phyloP scores from a whole-genome alignment of 2,113 vertebrate genomes.

The Chaetura pelagica region DNA sequence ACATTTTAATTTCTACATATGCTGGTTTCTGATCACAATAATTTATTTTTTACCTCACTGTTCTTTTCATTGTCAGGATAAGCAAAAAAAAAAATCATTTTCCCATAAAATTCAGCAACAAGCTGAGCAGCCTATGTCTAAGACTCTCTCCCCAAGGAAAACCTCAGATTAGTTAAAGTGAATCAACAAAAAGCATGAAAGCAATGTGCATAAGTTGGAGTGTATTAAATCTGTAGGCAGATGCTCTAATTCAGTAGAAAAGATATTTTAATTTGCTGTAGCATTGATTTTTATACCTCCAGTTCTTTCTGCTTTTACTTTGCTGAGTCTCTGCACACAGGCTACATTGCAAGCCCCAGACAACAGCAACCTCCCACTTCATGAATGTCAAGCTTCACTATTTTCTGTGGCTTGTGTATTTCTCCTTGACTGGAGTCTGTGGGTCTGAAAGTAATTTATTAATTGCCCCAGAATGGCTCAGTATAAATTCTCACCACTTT shows the following conservation, averaged over 20 bases:
- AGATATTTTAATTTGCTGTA: neutral
- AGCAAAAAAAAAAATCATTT: neutral
- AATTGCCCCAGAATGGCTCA: neutral
- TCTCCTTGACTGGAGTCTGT: neutral
- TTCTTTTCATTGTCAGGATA: neutral
- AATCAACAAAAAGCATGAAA: neutral
- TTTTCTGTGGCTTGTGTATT: neutral
- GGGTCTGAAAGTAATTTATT: neutral
- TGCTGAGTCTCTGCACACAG: neutral
- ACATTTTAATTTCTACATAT: neutral
- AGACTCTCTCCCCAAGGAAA: neutral
- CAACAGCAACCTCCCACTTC: neutral
- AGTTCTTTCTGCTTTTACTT: neutral
- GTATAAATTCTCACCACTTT: neutral
- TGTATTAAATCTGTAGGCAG: neutral
- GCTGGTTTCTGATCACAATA: neutral
- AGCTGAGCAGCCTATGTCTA: neutral
- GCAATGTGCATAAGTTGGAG: neutral
- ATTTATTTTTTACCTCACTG: neutral
- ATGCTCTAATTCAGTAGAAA: neutral
- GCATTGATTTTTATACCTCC: constrained; percentile 8
- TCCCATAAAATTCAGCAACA: neutral
- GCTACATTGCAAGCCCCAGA: neutral
- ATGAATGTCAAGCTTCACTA: neutral
- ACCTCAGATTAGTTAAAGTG: neutral